Base-by-base conservation (phyloP, 1,140 invertebrate genomes). In the Orussus abietinus region DNA sequence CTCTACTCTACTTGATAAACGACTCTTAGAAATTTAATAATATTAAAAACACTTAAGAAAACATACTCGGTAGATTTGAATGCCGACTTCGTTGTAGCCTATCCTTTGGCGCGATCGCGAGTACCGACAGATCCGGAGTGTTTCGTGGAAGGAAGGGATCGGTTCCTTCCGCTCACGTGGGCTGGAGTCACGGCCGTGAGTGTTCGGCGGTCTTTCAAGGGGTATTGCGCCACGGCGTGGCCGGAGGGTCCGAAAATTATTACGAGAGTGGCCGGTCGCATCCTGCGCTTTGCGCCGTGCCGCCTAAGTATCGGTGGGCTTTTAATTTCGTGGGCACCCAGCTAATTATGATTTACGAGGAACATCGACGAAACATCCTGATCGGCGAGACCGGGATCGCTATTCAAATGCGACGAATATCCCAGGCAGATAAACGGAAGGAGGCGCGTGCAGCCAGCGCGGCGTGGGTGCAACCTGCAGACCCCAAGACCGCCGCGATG, bases 341-440 rank as follows among this genome's bases (percentile, higher is more conserved):
- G 55, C 59, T 71, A 67, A 71, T 69, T 69, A 69, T 69, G 64
- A 72, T 72, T 72, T 69, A 69, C 63, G 58, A n/a, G 51, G 61
- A 62, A 68, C 60, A 67, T 62, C 59, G 59, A 56, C 47, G 52
- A 54, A 61, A 65, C 64, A 66, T 64, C 58, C 59, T 62, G 66
- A 69, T 68, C 55, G 55, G 55, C 57, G 53, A 66, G 64, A 67
- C 47, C 50, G 57, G 57, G 54, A 69, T n/a, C n/a, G n/a, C n/a
- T 64, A 69, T 69, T 69, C 56, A 66, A 69, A 70, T 69, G 60
- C 59, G 62, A 65, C 60, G 60, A 65, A 66, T 67, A 67, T 66
- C 66, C 55, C 51, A 58, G 49, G 55, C 50, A 47, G 57, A 65
- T 62, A 58, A 59, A 61, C 51, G 57, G 49, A 25, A 37, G 28